These are phyloP conservation scores for Laodelphax striatellus DNA, from an alignment of 1,140 invertebrate species.

Conservation along the genomic window DNA sequence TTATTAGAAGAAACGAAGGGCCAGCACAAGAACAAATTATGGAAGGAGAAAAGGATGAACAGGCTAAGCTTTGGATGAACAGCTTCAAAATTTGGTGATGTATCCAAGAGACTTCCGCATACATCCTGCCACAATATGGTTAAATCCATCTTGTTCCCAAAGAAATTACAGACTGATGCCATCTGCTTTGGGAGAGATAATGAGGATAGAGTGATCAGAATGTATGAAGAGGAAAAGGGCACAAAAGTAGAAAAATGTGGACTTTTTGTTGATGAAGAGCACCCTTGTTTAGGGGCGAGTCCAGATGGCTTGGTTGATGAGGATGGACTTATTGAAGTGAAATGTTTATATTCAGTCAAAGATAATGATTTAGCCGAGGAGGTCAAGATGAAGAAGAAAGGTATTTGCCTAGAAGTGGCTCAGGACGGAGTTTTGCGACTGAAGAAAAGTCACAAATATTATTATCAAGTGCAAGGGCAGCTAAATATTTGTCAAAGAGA, in stretches of 20 bases:
- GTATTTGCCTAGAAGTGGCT: no score
- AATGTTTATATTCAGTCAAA: neutral
- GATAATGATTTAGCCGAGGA: no score
- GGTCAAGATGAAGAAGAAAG: no score
- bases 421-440: neutral
- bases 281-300: neutral
- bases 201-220: neutral
- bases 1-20: neutral
- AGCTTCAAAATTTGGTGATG: neutral
- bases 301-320: neutral
- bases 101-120: neutral
- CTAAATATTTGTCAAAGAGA: neutral
- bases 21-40: neutral
- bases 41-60: neutral
- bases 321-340: neutral
- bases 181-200: neutral
- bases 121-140: neutral
- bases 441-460: neutral
- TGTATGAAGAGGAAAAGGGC: neutral
- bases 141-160: neutral
- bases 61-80: no score
- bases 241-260: neutral
- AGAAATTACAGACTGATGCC: neutral
- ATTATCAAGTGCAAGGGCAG: slow-evolving; percentile 3
- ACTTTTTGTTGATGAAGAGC: neutral